A percentile compares a stretch with the other conserved stretches of the same genome.
Evolutionary conservation across 1,140 invertebrate species (phyloP).

Genomic region (Lutraria rhynchaena): DNA sequence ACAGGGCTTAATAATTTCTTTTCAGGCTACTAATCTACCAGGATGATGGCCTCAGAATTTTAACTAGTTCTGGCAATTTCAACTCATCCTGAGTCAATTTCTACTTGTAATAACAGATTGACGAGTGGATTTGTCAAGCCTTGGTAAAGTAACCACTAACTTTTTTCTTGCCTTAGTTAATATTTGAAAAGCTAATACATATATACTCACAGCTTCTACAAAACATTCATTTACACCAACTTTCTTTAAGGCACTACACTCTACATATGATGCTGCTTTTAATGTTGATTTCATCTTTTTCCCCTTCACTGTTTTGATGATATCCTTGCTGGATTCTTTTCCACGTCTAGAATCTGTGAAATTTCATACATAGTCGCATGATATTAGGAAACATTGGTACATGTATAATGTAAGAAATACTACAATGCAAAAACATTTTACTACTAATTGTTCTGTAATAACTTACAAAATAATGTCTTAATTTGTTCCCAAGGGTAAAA

Average conservation of each 20-base stretch:
- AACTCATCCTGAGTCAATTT: no score
- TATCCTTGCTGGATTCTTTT: constrained; percentile 37
- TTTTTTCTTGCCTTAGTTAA: background rate
- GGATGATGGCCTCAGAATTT: background rate
- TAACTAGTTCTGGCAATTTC: background rate
- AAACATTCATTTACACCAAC: constrained; percentile 39
- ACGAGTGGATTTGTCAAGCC: background rate
- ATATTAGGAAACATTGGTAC: no score
- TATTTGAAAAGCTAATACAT: background rate
- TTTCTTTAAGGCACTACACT: constrained; percentile 58
- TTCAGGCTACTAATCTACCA: no score
- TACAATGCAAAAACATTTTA: no score
- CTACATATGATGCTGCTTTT: constrained; percentile 24
- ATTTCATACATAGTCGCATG: no score
- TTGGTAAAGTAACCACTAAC: background rate
- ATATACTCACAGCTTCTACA: constrained; percentile 38
- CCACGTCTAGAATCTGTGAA: constrained; percentile 43
- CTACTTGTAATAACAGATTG: no score
- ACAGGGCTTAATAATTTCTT: background rate
- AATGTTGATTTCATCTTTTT: constrained; percentile 22
- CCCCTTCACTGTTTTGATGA: constrained; percentile 26
- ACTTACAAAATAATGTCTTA: no score
- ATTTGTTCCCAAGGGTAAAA: no score
- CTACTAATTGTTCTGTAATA: no score
- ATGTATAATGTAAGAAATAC: no score